Evolutionary conservation across 2,888 invertebrate species (phyloP).

Genomic region (Anticlea derivata): DNA sequence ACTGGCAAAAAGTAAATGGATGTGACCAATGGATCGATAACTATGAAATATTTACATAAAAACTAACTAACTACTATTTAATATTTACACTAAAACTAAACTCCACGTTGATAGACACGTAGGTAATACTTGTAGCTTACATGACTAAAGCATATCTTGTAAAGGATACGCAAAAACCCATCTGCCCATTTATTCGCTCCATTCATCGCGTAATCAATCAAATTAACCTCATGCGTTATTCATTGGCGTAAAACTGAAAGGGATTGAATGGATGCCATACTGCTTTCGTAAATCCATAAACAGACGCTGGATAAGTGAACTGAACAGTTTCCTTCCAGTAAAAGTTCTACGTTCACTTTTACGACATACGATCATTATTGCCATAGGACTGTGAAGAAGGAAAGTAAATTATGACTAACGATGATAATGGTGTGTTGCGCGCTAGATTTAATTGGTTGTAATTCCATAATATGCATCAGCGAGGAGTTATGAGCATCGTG

Average conservation of each 20-base stretch:
- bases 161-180: conserved; percentile 32
- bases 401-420: background rate
- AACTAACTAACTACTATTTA: too few species aligned
- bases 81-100: background rate
- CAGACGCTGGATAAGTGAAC: conserved; percentile 7
- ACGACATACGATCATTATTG: background rate
- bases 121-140: conserved; percentile 14
- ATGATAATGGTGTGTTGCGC: too few species aligned
- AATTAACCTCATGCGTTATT: conserved; percentile 33
- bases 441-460: too few species aligned
- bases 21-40: too few species aligned
- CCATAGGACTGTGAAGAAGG: background rate
- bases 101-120: background rate
- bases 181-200: conserved; percentile 14
- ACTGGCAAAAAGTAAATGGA: too few species aligned
- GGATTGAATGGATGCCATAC: conserved; percentile 20
- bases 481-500: too few species aligned
- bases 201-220: conserved; percentile 11
- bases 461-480: too few species aligned
- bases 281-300: conserved; percentile 21
- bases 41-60: conserved; percentile 8
- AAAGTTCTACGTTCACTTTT: conserved; percentile 16
- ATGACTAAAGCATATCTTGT: conserved; percentile 26
- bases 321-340: conserved; percentile 6
- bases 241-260: conserved; percentile 27